Conservation (phyloP, 1,140 invertebrate genomes). For the Metaphire vulgaris region DNA sequence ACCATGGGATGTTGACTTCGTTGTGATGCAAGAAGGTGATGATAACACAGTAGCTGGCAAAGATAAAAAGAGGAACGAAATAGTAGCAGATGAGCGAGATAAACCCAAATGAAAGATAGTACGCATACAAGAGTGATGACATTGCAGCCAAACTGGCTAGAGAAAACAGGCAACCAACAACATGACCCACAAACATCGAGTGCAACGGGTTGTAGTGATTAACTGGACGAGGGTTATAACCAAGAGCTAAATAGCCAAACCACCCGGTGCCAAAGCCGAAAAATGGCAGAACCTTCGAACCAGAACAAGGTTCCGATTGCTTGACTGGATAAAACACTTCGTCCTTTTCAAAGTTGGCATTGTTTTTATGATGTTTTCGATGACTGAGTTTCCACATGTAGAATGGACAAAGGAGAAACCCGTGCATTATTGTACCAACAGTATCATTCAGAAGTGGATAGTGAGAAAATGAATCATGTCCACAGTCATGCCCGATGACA, state of each 20-base stretch:
- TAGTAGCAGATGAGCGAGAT: conserved; percentile 45
- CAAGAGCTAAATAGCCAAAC: conserved; percentile 39
- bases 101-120: conserved; percentile 31
- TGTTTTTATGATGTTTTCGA: conserved; percentile 42
- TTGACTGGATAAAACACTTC: conserved; percentile 40
- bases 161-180: conserved; percentile 36
- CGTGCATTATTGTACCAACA: conserved; percentile 38
- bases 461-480: conserved; percentile 51
- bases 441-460: conserved; percentile 40
- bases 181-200: conserved; percentile 34
- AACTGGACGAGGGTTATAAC: conserved; percentile 39
- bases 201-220: conserved; percentile 38
- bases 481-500: conserved; percentile 53
- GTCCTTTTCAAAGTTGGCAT: conserved; percentile 35
- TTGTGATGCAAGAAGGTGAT: conserved; percentile 54
- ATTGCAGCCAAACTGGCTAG: conserved; percentile 38
- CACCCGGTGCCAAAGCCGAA: conserved; percentile 43
- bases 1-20: conserved; percentile 51
- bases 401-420: conserved; percentile 40
- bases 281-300: conserved; percentile 29
- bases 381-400: conserved; percentile 46
- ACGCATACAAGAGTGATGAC: conserved; percentile 37
- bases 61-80: conserved; percentile 47
- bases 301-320: conserved; percentile 24
- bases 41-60: conserved; percentile 44